Conservation (phyloP, 2,797 vertebrate species). For the Pristis pectinata region DNA sequence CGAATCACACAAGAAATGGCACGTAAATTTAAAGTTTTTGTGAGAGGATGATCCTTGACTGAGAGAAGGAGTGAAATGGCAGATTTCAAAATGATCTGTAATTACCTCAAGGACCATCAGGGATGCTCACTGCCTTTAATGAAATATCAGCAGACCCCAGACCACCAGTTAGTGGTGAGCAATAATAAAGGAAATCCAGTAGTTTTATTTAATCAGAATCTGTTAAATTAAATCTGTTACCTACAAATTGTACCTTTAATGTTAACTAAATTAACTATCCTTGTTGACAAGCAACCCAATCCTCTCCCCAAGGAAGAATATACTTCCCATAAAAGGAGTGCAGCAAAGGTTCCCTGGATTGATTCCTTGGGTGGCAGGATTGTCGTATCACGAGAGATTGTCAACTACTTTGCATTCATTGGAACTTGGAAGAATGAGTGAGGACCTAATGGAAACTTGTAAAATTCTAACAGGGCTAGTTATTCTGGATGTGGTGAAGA, state of each 20-base stretch:
- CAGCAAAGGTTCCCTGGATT: too few relatives aligned
- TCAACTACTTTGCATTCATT: too few relatives aligned
- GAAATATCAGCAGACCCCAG: background rate
- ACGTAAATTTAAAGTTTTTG: background rate
- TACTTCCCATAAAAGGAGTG: too few relatives aligned
- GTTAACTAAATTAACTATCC: background rate
- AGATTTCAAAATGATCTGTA: background rate
- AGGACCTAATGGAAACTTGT: too few relatives aligned
- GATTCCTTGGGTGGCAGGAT: too few relatives aligned
- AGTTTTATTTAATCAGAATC: background rate
- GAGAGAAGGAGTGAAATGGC: background rate
- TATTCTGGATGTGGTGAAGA: too few relatives aligned
- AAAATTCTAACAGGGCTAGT: too few relatives aligned
- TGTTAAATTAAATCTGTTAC: background rate
- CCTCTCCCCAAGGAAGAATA: too few relatives aligned
- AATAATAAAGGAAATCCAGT: background rate
- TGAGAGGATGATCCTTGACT: background rate
- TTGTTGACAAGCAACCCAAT: background rate
- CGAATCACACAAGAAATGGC: background rate
- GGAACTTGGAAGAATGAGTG: too few relatives aligned
- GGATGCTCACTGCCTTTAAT: background rate
- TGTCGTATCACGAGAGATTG: too few relatives aligned
- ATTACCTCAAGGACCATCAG: background rate
- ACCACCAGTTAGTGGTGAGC: background rate
- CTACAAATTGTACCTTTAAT: background rate